A percentile compares a stretch with the other conserved stretches of the same genome.
Evolutionary conservation across 92 coral and sea anemone genomes (phyloP).

Genomic region (Porites cylindrica): DNA sequence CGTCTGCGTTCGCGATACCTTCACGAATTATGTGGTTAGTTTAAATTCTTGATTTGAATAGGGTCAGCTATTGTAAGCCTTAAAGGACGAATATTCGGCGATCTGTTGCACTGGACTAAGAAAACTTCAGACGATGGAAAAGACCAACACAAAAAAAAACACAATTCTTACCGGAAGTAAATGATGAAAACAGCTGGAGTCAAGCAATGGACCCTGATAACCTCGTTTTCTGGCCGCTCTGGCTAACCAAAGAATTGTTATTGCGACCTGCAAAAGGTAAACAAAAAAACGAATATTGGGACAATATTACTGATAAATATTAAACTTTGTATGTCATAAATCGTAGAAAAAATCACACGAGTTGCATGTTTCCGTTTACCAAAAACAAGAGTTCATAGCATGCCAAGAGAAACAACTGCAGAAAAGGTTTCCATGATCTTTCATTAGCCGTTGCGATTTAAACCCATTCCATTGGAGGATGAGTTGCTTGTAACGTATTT

Average conservation of each 20-base stretch:
- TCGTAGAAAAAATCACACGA: too few species aligned
- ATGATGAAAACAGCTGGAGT: slow-evolving; percentile 69
- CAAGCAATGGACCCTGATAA: slow-evolving; percentile 77
- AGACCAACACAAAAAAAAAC: neutral
- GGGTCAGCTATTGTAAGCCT: too few species aligned
- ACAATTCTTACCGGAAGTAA: slow-evolving; percentile 70
- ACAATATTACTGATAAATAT: neutral
- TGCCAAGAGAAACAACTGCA: neutral
- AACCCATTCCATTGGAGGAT: too few species aligned
- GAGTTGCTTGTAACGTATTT: too few species aligned
- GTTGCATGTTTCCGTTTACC: too few species aligned
- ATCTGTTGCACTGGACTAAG: too few species aligned
- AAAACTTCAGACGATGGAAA: neutral
- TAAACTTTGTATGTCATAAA: neutral
- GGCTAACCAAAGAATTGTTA: slow-evolving; percentile 89
- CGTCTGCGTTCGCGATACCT: too few species aligned
- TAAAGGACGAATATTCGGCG: too few species aligned
- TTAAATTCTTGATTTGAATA: too few species aligned
- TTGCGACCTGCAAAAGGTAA: slow-evolving; percentile 72
- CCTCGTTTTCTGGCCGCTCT: slow-evolving; percentile 67
- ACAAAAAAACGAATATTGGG: neutral
- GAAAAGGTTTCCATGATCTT: too few species aligned
- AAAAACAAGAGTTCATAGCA: neutral
- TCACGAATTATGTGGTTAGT: too few species aligned
- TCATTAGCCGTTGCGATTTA: too few species aligned